A percentile compares a stretch with the other conserved stretches of the same genome.
Evolutionary conservation across 92 coral and sea anemone species (phyloP).

Genomic region (Phenganax marumi): DNA sequence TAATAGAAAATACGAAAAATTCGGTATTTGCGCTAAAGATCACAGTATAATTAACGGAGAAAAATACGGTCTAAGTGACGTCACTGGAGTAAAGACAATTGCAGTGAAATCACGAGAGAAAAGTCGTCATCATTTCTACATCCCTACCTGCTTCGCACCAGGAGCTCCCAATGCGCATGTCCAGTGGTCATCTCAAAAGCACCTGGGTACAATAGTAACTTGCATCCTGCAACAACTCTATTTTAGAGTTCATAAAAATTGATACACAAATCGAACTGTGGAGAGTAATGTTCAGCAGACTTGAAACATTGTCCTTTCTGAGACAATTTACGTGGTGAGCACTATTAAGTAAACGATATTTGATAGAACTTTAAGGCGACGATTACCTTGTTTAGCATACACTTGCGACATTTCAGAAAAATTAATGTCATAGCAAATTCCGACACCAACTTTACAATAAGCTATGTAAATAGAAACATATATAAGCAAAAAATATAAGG

Average conservation of each 20-base stretch:
- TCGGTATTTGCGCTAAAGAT: no score
- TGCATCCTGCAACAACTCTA: slow-evolving; percentile 61
- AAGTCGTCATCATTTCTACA: not conserved
- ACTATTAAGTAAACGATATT: not conserved
- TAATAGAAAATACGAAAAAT: no score
- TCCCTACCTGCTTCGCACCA: slow-evolving; percentile 76
- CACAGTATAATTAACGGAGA: no score
- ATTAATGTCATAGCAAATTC: slow-evolving; percentile 89
- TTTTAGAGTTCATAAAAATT: not conserved
- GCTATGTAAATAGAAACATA: slow-evolving; percentile 54
- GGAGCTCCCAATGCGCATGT: slow-evolving; percentile 94
- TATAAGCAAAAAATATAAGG: not conserved
- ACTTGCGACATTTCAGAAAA: slow-evolving; percentile 90
- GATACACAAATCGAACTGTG: not conserved
- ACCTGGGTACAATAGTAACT: slow-evolving; percentile 87
- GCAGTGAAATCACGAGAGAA: no score
- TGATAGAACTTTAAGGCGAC: not conserved
- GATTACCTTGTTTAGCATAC: slow-evolving; percentile 72
- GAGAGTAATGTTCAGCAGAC: not conserved
- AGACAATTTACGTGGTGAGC: not conserved
- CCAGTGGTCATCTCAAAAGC: slow-evolving; percentile 99
- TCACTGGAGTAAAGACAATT: no score
- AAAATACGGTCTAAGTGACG: no score
- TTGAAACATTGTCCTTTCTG: not conserved
- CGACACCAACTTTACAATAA: slow-evolving; percentile 87